Base-by-base conservation (phyloP, 1,140 invertebrate genomes). In the Holotrichia oblita region DNA sequence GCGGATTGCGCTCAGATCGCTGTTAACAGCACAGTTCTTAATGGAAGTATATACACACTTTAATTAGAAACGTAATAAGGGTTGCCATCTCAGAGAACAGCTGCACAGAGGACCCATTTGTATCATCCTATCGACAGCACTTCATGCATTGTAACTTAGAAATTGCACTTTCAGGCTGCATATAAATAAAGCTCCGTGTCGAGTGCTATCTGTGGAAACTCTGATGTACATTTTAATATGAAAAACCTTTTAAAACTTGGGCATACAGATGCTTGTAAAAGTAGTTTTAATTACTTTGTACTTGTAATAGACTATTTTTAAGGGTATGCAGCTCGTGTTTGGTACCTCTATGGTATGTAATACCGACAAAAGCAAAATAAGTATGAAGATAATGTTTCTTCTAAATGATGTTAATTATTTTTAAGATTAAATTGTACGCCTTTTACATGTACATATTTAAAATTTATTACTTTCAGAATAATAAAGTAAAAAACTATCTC, bases 231-330 rank as follows among this genome's bases (percentile, higher is more conserved):
- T 69, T 69, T 69, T 69, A 69, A 69, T 69, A 34, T 34, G 61
- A 27, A 34, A 69, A 69, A 17, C 61, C 61, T 69, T 69, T 69
- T 69, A 69, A 69, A 69, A 27, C 20, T 34, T 69, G 2, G 22
- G 22, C 22, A 27, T 69, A 27, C 22, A 20, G 20, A 69, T 69
- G 20, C 61, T 17, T 69, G 24, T 27, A 69, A 34, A 22, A 27
- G 61, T 69, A 69, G 61, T 27, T 69, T 69, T 69, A 69, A 69
- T 69, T 69, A 69, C 61, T 69, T 69, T 69, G 22, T 69, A 14
- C 14, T 69, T 69, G 6, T n/a, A 24, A n/a, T 24, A 22, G 22
- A 24, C 22, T 69, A 27, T 27, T 7, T 69, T 22, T 69, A 27
- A 69, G 20, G 20, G 20, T 12, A 22, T 27, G 22, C 4, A 27